Conservation (phyloP, 2,888 invertebrate genomes). For the Eulithis prunata region DNA sequence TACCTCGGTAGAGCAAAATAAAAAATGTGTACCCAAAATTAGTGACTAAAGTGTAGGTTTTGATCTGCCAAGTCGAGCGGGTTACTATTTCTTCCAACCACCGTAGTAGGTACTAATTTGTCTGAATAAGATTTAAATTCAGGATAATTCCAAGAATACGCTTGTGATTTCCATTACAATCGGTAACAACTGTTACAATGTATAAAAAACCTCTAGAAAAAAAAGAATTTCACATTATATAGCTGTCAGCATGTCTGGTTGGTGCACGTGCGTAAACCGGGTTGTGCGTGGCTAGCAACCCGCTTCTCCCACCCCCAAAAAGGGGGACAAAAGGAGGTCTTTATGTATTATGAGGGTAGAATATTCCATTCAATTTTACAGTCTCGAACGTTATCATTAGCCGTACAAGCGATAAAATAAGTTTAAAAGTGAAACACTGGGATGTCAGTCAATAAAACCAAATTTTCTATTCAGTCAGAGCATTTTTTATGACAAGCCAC, state of each 20-base stretch:
- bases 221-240: constrained; percentile 25
- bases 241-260: constrained; percentile 30
- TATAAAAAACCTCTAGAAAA: constrained; percentile 13
- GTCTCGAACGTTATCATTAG: constrained; percentile 29
- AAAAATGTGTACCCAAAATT: no score
- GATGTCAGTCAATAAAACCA: not conserved
- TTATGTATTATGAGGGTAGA: constrained; percentile 32
- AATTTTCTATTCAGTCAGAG: no score
- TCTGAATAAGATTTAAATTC: not conserved
- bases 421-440: not conserved
- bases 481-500: no score
- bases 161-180: constrained; percentile 21
- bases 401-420: constrained; percentile 19
- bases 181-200: constrained; percentile 9
- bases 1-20: no score
- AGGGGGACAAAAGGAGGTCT: constrained; percentile 7
- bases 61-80: no score
- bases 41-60: no score
- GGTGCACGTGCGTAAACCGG: constrained; percentile 23
- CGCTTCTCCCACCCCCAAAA: not conserved
- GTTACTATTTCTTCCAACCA: no score
- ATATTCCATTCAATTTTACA: constrained; percentile 33
- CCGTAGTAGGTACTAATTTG: not conserved
- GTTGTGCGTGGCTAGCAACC: constrained; percentile 12
- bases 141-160: constrained; percentile 6